Percentiles rank a stretch among this genome's conserved stretches.
phyloP scores from a whole-genome alignment of 2,113 vertebrate genomes.

The Paratilapia polleni region DNA sequence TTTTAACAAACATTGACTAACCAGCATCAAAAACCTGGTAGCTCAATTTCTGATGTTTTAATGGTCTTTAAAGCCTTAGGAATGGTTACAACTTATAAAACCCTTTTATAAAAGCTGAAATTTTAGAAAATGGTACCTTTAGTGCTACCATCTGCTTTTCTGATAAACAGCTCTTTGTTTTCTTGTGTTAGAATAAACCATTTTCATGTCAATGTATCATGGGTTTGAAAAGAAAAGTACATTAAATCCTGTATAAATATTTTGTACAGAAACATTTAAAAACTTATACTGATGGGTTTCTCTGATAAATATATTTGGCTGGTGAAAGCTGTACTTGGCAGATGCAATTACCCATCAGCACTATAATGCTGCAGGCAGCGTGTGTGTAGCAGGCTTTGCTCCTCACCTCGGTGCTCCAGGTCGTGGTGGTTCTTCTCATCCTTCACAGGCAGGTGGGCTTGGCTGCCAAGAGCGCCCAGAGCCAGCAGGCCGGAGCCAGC shows the following conservation, averaged over 20 bases:
- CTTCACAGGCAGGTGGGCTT: constrained; percentile 93
- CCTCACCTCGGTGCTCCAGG: constrained; percentile 94
- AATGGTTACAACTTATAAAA: not conserved
- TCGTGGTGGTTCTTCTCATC: constrained; percentile 98
- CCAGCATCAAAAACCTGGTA: not conserved
- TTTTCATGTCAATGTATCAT: not conserved
- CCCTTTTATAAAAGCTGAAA: not conserved
- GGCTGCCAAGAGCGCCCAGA: constrained; percentile 90
- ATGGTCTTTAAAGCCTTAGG: not conserved
- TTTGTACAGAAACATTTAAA: constrained; percentile 7
- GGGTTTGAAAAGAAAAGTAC: not conserved
- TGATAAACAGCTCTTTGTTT: not conserved
- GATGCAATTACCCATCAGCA: not conserved
- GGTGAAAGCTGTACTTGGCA: constrained; percentile 20
- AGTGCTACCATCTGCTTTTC: not conserved
- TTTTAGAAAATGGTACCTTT: not conserved
- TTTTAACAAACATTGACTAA: no score
- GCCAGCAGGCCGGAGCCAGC: constrained; percentile 91
- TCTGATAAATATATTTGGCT: constrained; percentile 1
- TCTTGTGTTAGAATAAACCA: not conserved
- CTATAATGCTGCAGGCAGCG: not conserved
- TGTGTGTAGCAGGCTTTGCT: constrained; percentile 34
- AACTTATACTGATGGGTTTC: not conserved
- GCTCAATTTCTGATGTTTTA: not conserved
- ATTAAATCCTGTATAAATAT: not conserved